Base-by-base conservation (phyloP, 1,140 invertebrate genomes). In the Branchinecta lynchi region DNA sequence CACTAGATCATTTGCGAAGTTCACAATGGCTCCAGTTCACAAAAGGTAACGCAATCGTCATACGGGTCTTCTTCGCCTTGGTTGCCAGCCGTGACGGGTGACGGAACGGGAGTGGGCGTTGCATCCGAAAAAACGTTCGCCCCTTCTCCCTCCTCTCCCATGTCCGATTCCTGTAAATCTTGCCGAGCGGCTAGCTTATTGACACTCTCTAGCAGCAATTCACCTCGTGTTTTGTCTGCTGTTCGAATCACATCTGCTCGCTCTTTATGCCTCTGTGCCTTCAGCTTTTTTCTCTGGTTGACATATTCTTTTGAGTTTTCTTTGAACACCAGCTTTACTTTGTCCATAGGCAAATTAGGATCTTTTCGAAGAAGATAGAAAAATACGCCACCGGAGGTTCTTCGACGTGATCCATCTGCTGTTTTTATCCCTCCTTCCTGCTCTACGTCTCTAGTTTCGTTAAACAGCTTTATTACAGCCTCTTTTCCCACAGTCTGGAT, bases 381-480 rank as follows among this genome's bases (percentile, higher is more conserved):
- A 20, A 60, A 60, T 15, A 60, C 51, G 51, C 51, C 51, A 60
- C 51, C 51, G 17, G 51, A 60, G 17, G 51, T 60, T 60, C 51
- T 12, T 1, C 51, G 12, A 12, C 51, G 12, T 1, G 12, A 60
- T 15, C 17, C 17, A 20, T 60, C 51, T 60, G 17, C 51, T 15
- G 51, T 60, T 60, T 60, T 60, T 15, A 60, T 12, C 2, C 51
- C 51, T 15, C 51, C 51, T 20, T 15, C 17, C 17, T 60, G 12
- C 51, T 60, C 51, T 60, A 60, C 51, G 17, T 60, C 51, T 15
- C 51, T 12, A 6, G 51, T 60, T 60, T 60, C 51, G 17, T 60
- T 60, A 6, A 15, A 60, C 12, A 60, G 51, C 6, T 20, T 12
- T 15, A 60, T 60, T 60, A 6, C 51, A 15, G 51, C 51, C 51